Conservation (phyloP, 2,888 invertebrate species). For the Drosophila borborema region DNA sequence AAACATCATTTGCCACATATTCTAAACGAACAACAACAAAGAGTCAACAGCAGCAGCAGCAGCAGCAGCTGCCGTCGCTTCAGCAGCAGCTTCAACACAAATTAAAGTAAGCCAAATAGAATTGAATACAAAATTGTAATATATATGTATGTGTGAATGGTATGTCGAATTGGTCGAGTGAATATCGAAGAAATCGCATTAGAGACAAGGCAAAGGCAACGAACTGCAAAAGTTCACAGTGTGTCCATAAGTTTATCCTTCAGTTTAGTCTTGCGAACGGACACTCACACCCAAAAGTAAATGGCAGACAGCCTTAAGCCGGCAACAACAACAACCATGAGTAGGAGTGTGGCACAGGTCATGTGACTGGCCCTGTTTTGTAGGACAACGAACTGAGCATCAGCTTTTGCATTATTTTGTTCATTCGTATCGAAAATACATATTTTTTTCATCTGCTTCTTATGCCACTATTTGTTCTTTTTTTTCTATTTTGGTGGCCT, state of each 20-base stretch:
- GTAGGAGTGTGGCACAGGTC: constrained; percentile 34
- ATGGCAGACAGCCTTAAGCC: constrained; percentile 45
- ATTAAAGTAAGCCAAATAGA: constrained; percentile 64
- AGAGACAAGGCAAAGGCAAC: constrained; percentile 15
- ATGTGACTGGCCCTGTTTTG: constrained; percentile 45
- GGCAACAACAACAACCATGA: constrained; percentile 25
- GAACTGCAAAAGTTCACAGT: constrained; percentile 15
- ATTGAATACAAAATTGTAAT: background rate
- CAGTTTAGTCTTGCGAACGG: constrained; percentile 32
- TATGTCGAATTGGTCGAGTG: constrained; percentile 24
- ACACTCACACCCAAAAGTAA: constrained; percentile 22
- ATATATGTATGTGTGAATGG: constrained; percentile 3
- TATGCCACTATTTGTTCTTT: background rate
- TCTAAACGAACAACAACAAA: constrained; percentile 13
- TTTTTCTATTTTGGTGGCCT: constrained; percentile 20
- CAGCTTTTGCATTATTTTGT: constrained; percentile 60
- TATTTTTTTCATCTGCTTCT: constrained; percentile 19
- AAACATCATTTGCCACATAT: constrained; percentile 23
- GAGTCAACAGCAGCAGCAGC: constrained; percentile 20
- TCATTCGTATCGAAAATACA: constrained; percentile 44
- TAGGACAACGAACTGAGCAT: constrained; percentile 70
- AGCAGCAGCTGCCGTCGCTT: constrained; percentile 5
- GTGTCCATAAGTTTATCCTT: constrained; percentile 43
- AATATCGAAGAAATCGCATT: constrained; percentile 19
- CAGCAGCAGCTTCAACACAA: constrained; percentile 38